These are phyloP conservation scores for Pachycephala philippinensis DNA, from an alignment of 2,113 vertebrate genomes.

Conservation along the genomic window DNA sequence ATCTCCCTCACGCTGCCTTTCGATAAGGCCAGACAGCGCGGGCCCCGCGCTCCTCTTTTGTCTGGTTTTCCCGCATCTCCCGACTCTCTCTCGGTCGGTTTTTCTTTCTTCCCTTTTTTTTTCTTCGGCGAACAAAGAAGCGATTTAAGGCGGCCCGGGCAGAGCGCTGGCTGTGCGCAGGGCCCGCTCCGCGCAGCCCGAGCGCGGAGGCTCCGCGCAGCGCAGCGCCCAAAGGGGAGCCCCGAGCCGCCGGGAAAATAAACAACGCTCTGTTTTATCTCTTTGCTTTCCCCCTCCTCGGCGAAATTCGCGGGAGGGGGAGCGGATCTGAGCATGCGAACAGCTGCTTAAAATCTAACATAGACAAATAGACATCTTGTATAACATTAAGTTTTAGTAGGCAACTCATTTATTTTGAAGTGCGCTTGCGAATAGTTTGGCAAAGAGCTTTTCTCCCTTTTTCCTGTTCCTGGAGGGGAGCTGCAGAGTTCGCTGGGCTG, in stretches of 20 bases:
- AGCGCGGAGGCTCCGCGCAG: neutral
- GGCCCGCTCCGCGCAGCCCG: neutral
- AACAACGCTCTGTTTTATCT: conserved; percentile 46
- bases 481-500: neutral
- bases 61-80: neutral
- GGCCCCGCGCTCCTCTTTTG: conserved; percentile 3
- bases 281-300: neutral
- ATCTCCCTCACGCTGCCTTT: conserved; percentile 10
- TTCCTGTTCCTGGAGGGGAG: conserved; percentile 1
- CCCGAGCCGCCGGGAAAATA: conserved; percentile 5
- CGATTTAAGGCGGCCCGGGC: neutral
- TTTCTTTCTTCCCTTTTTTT: rapidly evolving
- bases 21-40: conserved; percentile 30
- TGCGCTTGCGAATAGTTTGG: neutral
- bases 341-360: conserved; percentile 60
- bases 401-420: conserved; percentile 58
- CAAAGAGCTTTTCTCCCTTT: neutral
- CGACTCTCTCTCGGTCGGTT: rapidly evolving
- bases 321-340: neutral
- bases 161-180: neutral
- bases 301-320: neutral
- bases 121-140: neutral
- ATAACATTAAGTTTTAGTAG: conserved; percentile 58
- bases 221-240: neutral
- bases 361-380: conserved; percentile 56